Percentiles rank a stretch among this genome's conserved stretches.
Evolutionary conservation across 2,113 vertebrate species (phyloP).

Genomic region (Tenrec ecaudatus): DNA sequence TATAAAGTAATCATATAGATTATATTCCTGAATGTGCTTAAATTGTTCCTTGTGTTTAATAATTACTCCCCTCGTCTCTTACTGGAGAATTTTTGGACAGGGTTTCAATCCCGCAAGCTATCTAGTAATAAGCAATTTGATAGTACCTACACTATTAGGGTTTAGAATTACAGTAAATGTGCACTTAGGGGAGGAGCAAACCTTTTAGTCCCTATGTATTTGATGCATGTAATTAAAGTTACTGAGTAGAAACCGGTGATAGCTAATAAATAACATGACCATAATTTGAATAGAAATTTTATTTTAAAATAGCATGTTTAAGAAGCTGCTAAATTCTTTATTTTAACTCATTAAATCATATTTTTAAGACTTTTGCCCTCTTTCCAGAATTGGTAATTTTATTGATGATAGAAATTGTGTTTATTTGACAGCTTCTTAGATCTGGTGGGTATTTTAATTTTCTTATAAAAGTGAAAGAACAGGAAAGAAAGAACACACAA

Average conservation of each 20-base stretch:
- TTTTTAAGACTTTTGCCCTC: conserved; percentile 50
- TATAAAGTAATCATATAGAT: conserved; percentile 25
- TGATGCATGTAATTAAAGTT: neutral
- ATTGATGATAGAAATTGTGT: conserved; percentile 62
- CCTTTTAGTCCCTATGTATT: conserved; percentile 22
- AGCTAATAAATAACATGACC: conserved; percentile 32
- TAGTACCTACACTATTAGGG: conserved; percentile 39
- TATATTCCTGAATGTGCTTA: conserved; percentile 52
- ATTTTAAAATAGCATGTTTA: conserved; percentile 80
- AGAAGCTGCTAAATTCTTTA: conserved; percentile 82
- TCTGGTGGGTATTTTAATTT: conserved; percentile 75
- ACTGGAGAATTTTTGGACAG: conserved; percentile 41
- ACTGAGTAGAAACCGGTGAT: conserved; percentile 38
- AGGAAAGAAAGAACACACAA: conserved; percentile 71
- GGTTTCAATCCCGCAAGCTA: conserved; percentile 1
- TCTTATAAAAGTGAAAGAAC: conserved; percentile 73
- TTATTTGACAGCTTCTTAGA: conserved; percentile 80
- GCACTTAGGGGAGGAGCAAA: neutral
- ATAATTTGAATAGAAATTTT: conserved; percentile 80
- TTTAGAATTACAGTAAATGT: conserved; percentile 56
- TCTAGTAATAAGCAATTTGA: conserved; percentile 7
- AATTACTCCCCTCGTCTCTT: conserved; percentile 18
- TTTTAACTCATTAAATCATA: conserved; percentile 31
- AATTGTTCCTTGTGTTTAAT: conserved; percentile 39
- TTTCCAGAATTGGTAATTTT: conserved; percentile 59